phyloP scores from a whole-genome alignment of 2,797 vertebrate genomes.

The Pseudomugil gertrudae region DNA sequence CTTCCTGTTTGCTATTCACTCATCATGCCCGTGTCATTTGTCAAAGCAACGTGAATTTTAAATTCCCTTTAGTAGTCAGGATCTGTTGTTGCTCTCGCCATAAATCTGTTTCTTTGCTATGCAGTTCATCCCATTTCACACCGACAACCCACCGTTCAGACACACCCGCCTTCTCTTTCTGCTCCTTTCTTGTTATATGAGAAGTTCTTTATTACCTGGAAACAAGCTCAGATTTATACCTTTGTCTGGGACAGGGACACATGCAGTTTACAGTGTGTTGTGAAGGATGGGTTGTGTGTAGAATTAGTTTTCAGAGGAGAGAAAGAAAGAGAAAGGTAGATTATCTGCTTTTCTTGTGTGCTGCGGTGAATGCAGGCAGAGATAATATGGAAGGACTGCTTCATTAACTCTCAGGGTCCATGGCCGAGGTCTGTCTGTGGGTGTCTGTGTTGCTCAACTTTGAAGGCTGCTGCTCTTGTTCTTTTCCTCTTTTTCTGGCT shows the following conservation, averaged over 20 bases:
- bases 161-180: slow-evolving; percentile 9
- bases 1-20: slow-evolving; percentile 40
- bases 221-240: slow-evolving; percentile 73
- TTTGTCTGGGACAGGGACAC: slow-evolving; percentile 56
- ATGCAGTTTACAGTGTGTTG: slow-evolving; percentile 60
- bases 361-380: slow-evolving; percentile 52
- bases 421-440: slow-evolving; percentile 47
- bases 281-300: slow-evolving; percentile 61
- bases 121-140: slow-evolving; percentile 32
- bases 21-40: slow-evolving; percentile 34
- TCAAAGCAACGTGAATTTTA: slow-evolving; percentile 56
- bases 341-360: slow-evolving; percentile 48
- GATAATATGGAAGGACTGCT: slow-evolving; percentile 63
- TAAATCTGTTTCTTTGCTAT: slow-evolving; percentile 60
- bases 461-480: slow-evolving; percentile 48
- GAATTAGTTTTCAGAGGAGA: slow-evolving; percentile 45
- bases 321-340: slow-evolving; percentile 19
- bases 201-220: slow-evolving; percentile 72
- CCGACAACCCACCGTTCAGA: slow-evolving; percentile 1
- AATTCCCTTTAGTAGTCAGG: slow-evolving; percentile 64
- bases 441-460: slow-evolving; percentile 60
- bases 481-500: slow-evolving; percentile 21
- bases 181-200: slow-evolving; percentile 47
- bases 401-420: slow-evolving; percentile 74
- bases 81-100: slow-evolving; percentile 40